Conservation (phyloP, 2,113 vertebrate genomes). For the Dipodomys merriami region DNA sequence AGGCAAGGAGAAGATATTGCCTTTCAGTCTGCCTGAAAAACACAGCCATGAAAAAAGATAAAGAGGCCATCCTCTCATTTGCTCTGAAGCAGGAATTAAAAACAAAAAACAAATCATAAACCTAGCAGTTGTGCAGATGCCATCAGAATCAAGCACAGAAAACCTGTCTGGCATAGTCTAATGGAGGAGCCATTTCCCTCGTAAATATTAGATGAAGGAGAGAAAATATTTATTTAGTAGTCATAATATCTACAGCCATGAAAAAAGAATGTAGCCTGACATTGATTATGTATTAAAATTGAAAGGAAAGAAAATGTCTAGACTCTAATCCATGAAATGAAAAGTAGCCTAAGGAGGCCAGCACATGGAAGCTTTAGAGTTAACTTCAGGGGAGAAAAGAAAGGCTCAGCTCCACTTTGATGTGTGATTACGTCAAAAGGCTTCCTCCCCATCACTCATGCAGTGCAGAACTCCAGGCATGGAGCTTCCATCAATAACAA, state of each 20-base stretch:
- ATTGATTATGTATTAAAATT: background rate
- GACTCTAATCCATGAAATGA: background rate
- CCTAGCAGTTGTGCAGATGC: background rate
- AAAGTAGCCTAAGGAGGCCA: background rate
- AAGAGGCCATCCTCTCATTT: background rate
- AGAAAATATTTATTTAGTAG: constrained; percentile 34
- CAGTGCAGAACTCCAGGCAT: background rate
- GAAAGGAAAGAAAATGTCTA: constrained; percentile 51
- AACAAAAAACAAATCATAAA: background rate
- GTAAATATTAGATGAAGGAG: constrained; percentile 43
- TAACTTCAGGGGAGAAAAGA: background rate
- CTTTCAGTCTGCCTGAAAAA: background rate
- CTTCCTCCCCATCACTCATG: background rate
- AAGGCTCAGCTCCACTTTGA: background rate
- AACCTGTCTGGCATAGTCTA: background rate
- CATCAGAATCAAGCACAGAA: background rate
- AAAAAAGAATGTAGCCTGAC: constrained; percentile 32
- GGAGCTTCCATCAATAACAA: background rate
- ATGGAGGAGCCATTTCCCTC: background rate
- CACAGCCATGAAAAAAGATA: background rate
- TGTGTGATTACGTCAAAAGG: background rate
- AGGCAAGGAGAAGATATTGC: background rate
- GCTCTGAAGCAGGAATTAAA: background rate
- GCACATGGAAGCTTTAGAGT: background rate
- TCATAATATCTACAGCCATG: background rate